Evolutionary conservation across 2,113 vertebrate genomes (phyloP), one percentile per base, ranked within the genome.

Genomic region (Rhegmatorhina hoffmannsi): DNA sequence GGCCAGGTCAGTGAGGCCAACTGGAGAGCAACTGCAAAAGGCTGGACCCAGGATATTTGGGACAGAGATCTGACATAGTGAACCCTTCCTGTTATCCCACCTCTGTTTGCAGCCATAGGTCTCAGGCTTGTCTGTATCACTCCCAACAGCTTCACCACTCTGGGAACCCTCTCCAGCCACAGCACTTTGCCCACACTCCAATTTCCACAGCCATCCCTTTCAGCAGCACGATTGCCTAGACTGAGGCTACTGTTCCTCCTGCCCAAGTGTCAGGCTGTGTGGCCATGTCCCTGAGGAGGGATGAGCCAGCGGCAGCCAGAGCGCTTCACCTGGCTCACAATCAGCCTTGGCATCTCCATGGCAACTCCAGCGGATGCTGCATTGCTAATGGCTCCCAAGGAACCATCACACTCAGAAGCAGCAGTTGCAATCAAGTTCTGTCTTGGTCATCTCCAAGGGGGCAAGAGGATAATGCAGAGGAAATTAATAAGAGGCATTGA

Each of bases 311-410:
- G 9, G 78, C 52, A 12, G 82, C 75, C 60, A 66, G 84, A 84
- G 66, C 25, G 4, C 50, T 90, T 89, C 84, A 96, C 87, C 91
- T 75, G 77, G 64, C 60, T 92, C 64, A 59, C 66, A 67, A 64
- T 89, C 55, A 89, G 90, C 91, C 91, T 76, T 70, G 93, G 78
- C 84, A 86, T 98, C 84, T 76, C 97, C 97, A 98, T 97, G 95
- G 97, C 95, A 98, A 98, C 96, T 10, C 55, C 81, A 84, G 72
- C 34, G 10, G 94, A 91, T 94, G 92, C 95, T 69, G 60, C 80
- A 11, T 73, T 89, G 74, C 83, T 90, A 70, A 87, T 68, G 47
- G 77, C 53, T 52, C 81, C 10, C 43, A 52, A 78, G 90, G 84
- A 93, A 77, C 90, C 1, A 3, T 34, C 0, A 2, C 24, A 13